Conservation (phyloP, 2,797 vertebrate species). For the Anisognathus igniventris region DNA sequence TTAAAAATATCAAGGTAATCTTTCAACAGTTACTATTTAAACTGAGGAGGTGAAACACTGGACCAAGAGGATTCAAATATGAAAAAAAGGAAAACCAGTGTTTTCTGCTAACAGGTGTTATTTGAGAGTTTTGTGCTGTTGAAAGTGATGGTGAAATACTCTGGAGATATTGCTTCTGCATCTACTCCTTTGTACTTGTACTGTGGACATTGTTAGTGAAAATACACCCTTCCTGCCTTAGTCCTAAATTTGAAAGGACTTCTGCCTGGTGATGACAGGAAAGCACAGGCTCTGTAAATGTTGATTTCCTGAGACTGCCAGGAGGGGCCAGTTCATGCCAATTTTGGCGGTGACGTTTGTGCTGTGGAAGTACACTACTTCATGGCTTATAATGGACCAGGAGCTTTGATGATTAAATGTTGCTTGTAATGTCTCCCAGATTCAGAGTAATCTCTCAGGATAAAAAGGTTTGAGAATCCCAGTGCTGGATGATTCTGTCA, state of each 20-base stretch:
- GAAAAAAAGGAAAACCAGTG: not conserved
- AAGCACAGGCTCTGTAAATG: not conserved
- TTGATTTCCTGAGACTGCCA: slow-evolving; percentile 12
- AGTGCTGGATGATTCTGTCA: not conserved
- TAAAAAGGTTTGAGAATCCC: not conserved
- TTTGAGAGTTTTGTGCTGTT: not conserved
- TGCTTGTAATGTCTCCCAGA: not conserved
- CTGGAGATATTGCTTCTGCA: not conserved
- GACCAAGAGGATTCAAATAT: not conserved
- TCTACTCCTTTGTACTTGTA: not conserved
- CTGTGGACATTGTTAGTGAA: not conserved
- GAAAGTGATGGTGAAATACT: slow-evolving; percentile 1
- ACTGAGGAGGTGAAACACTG: not conserved
- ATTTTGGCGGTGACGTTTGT: not conserved
- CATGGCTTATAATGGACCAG: not conserved
- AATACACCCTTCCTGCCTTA: slow-evolving; percentile 28
- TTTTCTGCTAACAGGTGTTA: slow-evolving; percentile 30
- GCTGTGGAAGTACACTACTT: not conserved
- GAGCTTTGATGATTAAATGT: not conserved
- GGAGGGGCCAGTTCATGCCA: not conserved
- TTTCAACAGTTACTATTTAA: slow-evolving; percentile 35
- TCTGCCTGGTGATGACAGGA: slow-evolving; percentile 28
- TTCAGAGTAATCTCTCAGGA: not conserved
- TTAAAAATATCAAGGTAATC: slow-evolving; percentile 25
- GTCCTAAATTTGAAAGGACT: slow-evolving; percentile 8